Evolutionary conservation across 2,888 invertebrate genomes (phyloP).

Genomic region (Drosophila macrothrix): DNA sequence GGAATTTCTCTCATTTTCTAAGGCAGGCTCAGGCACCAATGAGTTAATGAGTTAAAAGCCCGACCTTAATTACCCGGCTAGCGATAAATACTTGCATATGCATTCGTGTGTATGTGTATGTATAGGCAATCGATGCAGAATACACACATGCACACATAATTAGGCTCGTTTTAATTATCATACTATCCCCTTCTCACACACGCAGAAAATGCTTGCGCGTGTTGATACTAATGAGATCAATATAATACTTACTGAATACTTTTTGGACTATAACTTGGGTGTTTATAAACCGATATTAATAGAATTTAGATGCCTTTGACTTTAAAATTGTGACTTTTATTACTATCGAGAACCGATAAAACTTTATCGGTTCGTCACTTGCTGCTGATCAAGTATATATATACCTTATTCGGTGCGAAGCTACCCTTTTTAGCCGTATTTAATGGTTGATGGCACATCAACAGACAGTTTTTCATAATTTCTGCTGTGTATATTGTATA

Average conservation of each 20-base stretch:
- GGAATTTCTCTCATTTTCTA: neutral
- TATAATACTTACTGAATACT: too few species aligned
- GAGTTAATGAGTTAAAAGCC: neutral
- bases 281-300: neutral
- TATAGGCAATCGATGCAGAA: neutral
- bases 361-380: neutral
- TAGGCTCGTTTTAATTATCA: neutral
- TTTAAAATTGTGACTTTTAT: neutral
- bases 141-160: neutral
- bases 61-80: neutral
- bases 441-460: slow-evolving; percentile 15
- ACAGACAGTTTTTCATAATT: slow-evolving; percentile 38
- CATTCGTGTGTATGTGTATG: neutral
- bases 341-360: neutral
- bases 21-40: neutral
- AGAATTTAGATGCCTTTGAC: neutral
- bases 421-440: neutral
- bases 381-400: neutral
- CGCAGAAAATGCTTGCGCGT: neutral
- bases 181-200: neutral
- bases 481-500: slow-evolving; percentile 4
- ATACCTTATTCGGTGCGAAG: neutral
- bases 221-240: neutral
- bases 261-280: neutral
- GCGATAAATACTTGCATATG: neutral